phyloP scores from a whole-genome alignment of 2,113 vertebrate species.

The Boleophthalmus pectinirostris region DNA sequence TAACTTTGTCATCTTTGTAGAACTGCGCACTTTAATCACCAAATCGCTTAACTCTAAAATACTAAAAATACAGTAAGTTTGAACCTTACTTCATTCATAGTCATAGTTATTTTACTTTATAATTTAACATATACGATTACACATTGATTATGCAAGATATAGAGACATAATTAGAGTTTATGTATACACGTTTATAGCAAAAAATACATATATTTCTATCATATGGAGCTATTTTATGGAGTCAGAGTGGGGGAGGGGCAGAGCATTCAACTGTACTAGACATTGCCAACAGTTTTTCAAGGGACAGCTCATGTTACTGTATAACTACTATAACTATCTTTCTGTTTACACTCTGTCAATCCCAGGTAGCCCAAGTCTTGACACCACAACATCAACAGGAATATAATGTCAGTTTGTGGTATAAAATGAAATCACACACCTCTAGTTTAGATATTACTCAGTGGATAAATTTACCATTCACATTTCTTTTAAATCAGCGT shows the following conservation, averaged over 20 bases:
- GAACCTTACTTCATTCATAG: background rate
- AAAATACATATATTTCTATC: constrained; percentile 24
- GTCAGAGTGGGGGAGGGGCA: constrained; percentile 61
- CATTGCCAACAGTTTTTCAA: constrained; percentile 45
- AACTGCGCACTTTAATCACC: background rate
- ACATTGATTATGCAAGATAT: background rate
- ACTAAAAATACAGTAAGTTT: constrained; percentile 35
- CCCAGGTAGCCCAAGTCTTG: constrained; percentile 1
- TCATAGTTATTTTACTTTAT: constrained; percentile 12
- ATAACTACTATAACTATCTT: constrained; percentile 40
- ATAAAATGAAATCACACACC: background rate
- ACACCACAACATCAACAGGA: background rate
- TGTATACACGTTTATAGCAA: constrained; percentile 9
- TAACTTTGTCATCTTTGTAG: constrained; percentile 6
- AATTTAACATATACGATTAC: background rate
- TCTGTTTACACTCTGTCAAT: constrained; percentile 22
- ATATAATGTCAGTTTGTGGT: background rate
- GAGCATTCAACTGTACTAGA: constrained; percentile 52
- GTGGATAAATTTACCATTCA: background rate
- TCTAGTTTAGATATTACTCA: background rate
- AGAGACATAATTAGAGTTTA: constrained; percentile 11
- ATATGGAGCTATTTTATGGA: constrained; percentile 43
- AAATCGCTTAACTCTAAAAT: constrained; percentile 5
- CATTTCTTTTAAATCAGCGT: background rate
- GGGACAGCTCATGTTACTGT: constrained; percentile 54